Evolutionary conservation across 2,797 vertebrate species (phyloP), one percentile per base, ranked within the genome.

Genomic region (Epinephelus coioides): DNA sequence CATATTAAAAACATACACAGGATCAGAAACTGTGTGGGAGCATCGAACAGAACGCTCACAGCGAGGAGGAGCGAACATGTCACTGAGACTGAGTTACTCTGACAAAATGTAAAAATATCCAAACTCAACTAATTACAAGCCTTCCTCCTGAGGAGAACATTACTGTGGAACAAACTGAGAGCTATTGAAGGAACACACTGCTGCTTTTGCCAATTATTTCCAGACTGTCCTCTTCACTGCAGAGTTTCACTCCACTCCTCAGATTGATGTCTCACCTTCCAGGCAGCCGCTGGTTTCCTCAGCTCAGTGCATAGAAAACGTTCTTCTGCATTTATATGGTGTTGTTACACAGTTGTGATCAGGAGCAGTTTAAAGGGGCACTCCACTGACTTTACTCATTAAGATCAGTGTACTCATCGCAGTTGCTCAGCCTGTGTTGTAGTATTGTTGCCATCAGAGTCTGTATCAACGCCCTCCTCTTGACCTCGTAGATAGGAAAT

Each of bases 1-100:
- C 17, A 57, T 64, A 43, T 47, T 55, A 30, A 57, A 76, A 70
- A 27, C 8, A 3, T 43, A 34, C 9, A 60, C 19, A 64, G 50
- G 50, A 50, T 19, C 17, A 17, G 54, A n/a, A 47, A 23, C 2
- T 47, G 27, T 27, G 51, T 43, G 38, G 51, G 51, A 51, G 57
- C 51, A 30, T 10, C 8, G 5, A 55, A 62, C 11, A 17, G 9
- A 63, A 27, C 18, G 30, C 56, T 76, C 25, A 14, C 18, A 44
- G 55, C 34, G 12, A 61, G 34, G 21, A 25, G 12, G 17, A 7
- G 44, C 27, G 5, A 66, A 17, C 21, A 12, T 23, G 19, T 53
- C 46, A 12, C 19, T 21, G 7, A 43, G 40, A 61, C 12, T 12
- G 17, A 23, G 3, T 8, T 4, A n/a, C 6, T 38, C 34, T 3